Evolutionary conservation across 2,888 invertebrate genomes (phyloP).

Genomic region (Drosophila percnosoma): DNA sequence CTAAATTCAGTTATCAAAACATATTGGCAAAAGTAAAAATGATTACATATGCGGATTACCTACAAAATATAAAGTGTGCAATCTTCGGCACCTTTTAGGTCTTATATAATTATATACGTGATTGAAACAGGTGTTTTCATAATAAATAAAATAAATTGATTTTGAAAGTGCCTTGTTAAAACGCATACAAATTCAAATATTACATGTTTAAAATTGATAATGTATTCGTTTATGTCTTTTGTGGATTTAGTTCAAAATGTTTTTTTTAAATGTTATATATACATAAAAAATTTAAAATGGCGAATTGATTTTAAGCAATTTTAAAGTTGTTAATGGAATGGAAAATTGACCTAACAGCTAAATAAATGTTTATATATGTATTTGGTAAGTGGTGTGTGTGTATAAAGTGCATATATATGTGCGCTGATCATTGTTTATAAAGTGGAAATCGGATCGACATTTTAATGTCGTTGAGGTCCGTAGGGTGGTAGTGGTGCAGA

Average conservation of each 20-base stretch:
- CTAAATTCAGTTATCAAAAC: neutral
- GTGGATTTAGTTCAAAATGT: slow-evolving; percentile 1
- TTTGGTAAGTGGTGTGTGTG: neutral
- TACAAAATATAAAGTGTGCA: neutral
- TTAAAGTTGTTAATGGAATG: slow-evolving; percentile 20
- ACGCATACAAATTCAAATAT: slow-evolving; percentile 40
- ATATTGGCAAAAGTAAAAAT: neutral
- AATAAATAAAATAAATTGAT: slow-evolving; percentile 86
- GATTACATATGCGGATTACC: neutral
- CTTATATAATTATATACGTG: neutral
- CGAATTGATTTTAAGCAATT: slow-evolving; percentile 14
- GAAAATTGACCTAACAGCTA: slow-evolving; percentile 7
- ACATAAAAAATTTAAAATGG: slow-evolving; percentile 42
- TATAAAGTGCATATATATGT: neutral
- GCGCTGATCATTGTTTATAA: neutral
- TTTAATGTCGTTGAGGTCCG: slow-evolving; percentile 40
- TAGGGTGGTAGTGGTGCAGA: slow-evolving; percentile 10
- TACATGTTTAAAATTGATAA: slow-evolving; percentile 47
- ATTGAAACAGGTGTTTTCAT: slow-evolving; percentile 1
- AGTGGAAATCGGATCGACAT: neutral
- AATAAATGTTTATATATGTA: slow-evolving; percentile 1
- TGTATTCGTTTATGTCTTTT: slow-evolving; percentile 6
- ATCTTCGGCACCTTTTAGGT: neutral
- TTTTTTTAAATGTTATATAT: slow-evolving; percentile 29
- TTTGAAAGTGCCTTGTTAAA: slow-evolving; percentile 26